Percentiles rank a stretch among this genome's conserved stretches.
Evolutionary conservation across 2,797 vertebrate species (phyloP).

Genomic region (Lacerta viridis): DNA sequence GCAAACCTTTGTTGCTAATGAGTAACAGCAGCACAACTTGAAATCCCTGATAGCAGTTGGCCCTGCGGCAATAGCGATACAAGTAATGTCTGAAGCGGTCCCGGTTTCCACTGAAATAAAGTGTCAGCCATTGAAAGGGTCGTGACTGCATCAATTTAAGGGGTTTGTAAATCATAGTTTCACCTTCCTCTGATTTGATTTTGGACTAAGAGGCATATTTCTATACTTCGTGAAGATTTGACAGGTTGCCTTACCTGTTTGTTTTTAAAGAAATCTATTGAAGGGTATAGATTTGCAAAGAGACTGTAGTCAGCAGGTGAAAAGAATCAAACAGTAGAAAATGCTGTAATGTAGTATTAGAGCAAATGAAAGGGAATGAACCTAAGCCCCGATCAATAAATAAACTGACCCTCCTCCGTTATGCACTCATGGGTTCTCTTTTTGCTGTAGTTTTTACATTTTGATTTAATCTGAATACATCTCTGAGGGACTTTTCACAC

Average conservation of each 20-base stretch:
- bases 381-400: neutral
- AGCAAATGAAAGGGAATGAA: neutral
- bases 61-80: neutral
- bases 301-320: neutral
- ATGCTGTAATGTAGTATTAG: neutral
- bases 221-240: neutral
- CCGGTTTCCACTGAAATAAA: neutral
- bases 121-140: neutral
- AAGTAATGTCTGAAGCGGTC: neutral
- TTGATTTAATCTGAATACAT: neutral
- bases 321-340: neutral
- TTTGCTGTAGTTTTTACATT: neutral
- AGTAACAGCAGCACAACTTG: neutral
- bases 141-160: neutral
- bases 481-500: neutral
- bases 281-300: neutral
- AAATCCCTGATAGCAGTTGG: neutral
- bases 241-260: neutral
- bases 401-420: neutral
- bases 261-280: no score
- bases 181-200: neutral
- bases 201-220: neutral
- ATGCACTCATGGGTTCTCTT: neutral
- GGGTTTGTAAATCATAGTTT: neutral
- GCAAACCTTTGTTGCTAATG: constrained; percentile 18